Percentiles rank a stretch among this genome's conserved stretches.
Conservation (phyloP, 2,797 vertebrate genomes). For the Hoplostethus mediterraneus region DNA sequence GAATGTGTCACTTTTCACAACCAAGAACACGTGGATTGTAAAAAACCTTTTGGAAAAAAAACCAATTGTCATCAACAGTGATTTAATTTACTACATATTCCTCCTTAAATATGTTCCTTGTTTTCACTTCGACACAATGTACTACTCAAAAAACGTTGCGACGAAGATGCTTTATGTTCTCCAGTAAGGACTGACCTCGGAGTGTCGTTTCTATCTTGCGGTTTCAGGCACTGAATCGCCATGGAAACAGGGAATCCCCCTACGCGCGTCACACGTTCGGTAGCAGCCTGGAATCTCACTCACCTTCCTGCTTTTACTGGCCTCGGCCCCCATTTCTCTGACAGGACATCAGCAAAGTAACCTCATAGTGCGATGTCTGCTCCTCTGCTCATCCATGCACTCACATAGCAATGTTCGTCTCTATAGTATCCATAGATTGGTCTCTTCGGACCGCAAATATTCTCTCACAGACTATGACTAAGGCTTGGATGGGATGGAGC, state of each 20-base stretch:
- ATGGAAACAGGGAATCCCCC: slow-evolving; percentile 57
- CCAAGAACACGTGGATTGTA: no score
- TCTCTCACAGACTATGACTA: background rate
- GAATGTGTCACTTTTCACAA: no score
- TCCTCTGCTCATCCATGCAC: slow-evolving; percentile 55
- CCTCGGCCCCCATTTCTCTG: slow-evolving; percentile 81
- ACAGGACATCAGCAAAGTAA: slow-evolving; percentile 41
- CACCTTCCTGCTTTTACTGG: slow-evolving; percentile 82
- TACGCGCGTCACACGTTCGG: slow-evolving; percentile 50
- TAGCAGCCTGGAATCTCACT: slow-evolving; percentile 33
- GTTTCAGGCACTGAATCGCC: slow-evolving; percentile 12
- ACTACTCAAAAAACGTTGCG: no score
- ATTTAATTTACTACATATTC: no score
- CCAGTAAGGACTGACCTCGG: background rate
- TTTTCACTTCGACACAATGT: no score
- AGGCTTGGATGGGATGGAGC: background rate
- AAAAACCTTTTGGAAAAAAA: no score
- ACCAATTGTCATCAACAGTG: no score
- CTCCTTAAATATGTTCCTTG: no score
- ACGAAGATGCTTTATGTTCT: background rate
- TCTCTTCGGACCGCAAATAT: background rate
- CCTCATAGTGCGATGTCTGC: slow-evolving; percentile 45
- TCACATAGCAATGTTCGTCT: slow-evolving; percentile 24
- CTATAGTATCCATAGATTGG: background rate
- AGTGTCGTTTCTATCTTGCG: no score